Evolutionary conservation across 2,113 vertebrate species (phyloP).

Genomic region (Rhynchopsitta pachyrhyncha): DNA sequence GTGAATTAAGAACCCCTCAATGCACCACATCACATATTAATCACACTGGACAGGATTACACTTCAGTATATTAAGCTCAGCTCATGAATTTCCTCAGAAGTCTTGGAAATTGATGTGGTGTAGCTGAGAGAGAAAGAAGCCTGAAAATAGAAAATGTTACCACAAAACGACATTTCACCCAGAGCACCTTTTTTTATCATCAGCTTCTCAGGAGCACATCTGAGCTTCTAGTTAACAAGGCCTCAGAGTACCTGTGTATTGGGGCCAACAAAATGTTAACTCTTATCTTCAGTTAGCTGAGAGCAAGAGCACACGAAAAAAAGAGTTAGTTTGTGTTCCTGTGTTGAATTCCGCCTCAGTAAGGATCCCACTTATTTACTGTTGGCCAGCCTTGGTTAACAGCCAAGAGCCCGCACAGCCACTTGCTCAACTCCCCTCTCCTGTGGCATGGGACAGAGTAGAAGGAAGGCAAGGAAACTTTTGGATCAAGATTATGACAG

Average conservation of each 20-base stretch:
- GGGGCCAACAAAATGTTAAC: neutral
- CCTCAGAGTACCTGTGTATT: neutral
- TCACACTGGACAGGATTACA: neutral
- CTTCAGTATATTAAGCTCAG: neutral
- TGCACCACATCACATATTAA: neutral
- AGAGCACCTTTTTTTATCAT: neutral
- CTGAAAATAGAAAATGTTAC: neutral
- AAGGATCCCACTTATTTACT: neutral
- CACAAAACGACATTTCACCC: neutral
- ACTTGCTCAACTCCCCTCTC: accelerated
- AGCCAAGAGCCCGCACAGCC: neutral
- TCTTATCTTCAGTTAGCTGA: neutral
- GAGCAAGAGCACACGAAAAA: neutral
- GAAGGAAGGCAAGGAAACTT: neutral
- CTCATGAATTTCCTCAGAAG: neutral
- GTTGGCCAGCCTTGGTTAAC: neutral
- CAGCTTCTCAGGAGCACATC: neutral
- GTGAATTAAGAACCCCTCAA: neutral
- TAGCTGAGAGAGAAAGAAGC: neutral
- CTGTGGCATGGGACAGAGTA: neutral
- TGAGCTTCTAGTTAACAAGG: neutral
- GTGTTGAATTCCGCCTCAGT: neutral
- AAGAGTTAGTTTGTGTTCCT: neutral
- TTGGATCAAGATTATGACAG: neutral
- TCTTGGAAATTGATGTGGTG: neutral